Base-by-base conservation (phyloP, 2,888 invertebrate species). In the Nomada goodeniana region DNA sequence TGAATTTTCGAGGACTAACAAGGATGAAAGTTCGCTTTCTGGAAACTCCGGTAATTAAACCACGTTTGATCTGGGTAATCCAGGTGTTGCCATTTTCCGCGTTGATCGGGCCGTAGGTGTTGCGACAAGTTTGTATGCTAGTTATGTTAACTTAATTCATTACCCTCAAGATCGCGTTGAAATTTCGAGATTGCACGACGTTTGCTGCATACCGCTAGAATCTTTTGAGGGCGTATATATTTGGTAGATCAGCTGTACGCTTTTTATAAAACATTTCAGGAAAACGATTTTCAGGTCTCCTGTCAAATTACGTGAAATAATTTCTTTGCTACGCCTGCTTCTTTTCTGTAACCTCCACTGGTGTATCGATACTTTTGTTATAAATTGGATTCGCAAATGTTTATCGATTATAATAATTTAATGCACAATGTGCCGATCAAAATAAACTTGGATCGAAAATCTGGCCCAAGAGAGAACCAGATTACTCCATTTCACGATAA, bases 1-100 rank as follows among this genome's bases (percentile, higher is more conserved):
- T 47, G 63, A 80, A 83, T 76, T 80, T 64, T 68, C 20, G 72
- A 59, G 76, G 64, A 79, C 73, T 73, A 79, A 76, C 63, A 61
- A 36, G 67, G 55, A 65, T 61, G 75, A 73, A 80, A 83, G 79
- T 83, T 84, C 65, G 63, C 59, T 70, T 68, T 61, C 55, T 53
- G 55, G 36, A 74, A 82, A 82, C 77, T 83, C 67, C 53, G 29
- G 76, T 70, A 80, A 84, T 83, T 83, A 79, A 76, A 80, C 61
- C 55, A 44, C 69, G 69, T 53, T 70, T 76, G 50, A 57, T 52
- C 26, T 44, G n/a, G 44, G 13, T n/a, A 53, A 60, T 72, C 11
- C 53, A 36, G n/a, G 18, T 65, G 26, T 26, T 26, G 18, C 23
- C 29, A 36, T 50, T 64, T 73, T 23, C 67, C 15, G 52, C 26